Conservation (phyloP, 2,888 invertebrate genomes). For the Cylindroiulus punctatus region DNA sequence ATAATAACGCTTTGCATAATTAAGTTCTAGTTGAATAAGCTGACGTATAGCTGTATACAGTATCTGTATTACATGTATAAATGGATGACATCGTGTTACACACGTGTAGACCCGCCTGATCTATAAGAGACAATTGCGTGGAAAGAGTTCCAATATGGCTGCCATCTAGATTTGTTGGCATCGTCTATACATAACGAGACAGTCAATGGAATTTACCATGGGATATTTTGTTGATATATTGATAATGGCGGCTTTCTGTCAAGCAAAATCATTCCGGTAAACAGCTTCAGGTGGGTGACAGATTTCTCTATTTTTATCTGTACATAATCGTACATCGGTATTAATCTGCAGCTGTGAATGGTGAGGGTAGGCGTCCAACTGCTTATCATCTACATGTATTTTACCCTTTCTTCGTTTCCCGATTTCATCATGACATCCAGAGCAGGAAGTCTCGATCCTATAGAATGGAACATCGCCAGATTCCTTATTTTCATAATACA, state of each 20-base stretch:
- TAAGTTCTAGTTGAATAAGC: no score
- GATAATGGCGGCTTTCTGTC: slow-evolving; percentile 1
- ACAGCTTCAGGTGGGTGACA: not conserved
- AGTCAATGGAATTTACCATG: not conserved
- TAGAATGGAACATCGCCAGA: not conserved
- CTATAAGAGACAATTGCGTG: no score
- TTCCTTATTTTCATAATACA: not conserved
- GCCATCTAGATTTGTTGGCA: not conserved
- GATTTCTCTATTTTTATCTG: not conserved
- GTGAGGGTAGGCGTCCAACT: not conserved
- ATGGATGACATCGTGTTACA: no score
- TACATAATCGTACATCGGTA: not conserved
- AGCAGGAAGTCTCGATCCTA: not conserved
- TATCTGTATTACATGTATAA: no score
- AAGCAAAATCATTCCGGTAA: not conserved
- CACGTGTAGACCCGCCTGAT: no score
- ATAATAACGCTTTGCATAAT: no score
- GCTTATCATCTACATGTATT: not conserved
- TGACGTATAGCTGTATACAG: no score
- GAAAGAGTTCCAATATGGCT: not conserved
- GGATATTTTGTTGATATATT: not conserved
- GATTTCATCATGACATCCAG: not conserved
- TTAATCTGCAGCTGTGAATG: not conserved
- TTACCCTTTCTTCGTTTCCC: not conserved
- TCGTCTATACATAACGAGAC: not conserved